Evolutionary conservation across 2,797 vertebrate species (phyloP).

Genomic region (Tangara arthus): DNA sequence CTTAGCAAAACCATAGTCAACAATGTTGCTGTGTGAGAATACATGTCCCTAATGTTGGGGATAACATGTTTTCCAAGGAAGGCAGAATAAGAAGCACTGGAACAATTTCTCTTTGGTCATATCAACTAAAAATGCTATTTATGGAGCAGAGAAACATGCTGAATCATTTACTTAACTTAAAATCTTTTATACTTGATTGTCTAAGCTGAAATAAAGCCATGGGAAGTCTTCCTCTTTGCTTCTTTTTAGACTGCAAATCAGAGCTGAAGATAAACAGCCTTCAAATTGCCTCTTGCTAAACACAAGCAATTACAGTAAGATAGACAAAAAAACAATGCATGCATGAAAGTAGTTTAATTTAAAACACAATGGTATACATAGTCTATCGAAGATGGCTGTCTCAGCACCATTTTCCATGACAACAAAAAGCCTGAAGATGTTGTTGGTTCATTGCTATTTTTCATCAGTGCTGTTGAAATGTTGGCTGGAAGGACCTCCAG

Average conservation of each 20-base stretch:
- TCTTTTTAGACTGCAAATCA: neutral
- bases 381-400: neutral
- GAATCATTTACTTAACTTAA: neutral
- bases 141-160: neutral
- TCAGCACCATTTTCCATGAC: neutral
- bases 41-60: accelerated
- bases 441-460: neutral
- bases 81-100: neutral
- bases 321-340: neutral
- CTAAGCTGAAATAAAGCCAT: neutral
- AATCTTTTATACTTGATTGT: neutral
- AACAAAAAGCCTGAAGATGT: neutral
- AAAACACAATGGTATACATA: neutral
- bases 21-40: neutral
- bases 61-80: neutral
- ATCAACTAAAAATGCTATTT: neutral
- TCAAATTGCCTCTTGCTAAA: neutral
- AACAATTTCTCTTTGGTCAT: neutral
- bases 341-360: neutral
- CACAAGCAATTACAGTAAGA: neutral
- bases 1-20: neutral
- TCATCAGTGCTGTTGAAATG: neutral
- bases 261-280: slow-evolving; percentile 6
- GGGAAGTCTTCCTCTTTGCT: neutral
- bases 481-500: neutral